Conservation (phyloP, 2,888 invertebrate genomes). For the Calliphora vomitoria region DNA sequence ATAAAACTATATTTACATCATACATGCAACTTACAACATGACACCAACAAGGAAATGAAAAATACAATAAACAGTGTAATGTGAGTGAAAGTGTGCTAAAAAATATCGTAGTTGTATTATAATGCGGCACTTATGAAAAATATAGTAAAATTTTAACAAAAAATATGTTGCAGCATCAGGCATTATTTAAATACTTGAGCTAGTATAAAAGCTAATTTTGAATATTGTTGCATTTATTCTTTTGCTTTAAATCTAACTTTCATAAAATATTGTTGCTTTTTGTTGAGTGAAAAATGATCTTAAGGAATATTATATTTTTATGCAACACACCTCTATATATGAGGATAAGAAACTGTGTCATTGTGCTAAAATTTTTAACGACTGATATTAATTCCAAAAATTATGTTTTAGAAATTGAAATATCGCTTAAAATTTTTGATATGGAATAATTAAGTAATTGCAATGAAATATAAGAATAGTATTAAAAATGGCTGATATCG, state of each 20-base stretch:
- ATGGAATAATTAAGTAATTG: no score
- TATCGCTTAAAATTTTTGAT: no score
- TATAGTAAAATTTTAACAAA: slow-evolving; percentile 6
- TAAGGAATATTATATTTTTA: not conserved
- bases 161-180: not conserved
- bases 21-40: not conserved
- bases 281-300: not conserved
- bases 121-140: not conserved
- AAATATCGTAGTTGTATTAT: not conserved
- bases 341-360: not conserved
- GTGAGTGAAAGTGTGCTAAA: not conserved
- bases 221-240: not conserved
- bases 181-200: not conserved
- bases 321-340: no score
- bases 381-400: no score
- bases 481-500: no score
- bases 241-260: not conserved
- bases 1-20: not conserved
- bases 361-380: not conserved
- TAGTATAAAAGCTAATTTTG: slow-evolving; percentile 3
- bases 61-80: not conserved
- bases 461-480: no score
- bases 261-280: not conserved
- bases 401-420: no score
- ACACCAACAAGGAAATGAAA: not conserved